Conservation (phyloP, 2,113 vertebrate genomes). For the Platysternon megacephalum region DNA sequence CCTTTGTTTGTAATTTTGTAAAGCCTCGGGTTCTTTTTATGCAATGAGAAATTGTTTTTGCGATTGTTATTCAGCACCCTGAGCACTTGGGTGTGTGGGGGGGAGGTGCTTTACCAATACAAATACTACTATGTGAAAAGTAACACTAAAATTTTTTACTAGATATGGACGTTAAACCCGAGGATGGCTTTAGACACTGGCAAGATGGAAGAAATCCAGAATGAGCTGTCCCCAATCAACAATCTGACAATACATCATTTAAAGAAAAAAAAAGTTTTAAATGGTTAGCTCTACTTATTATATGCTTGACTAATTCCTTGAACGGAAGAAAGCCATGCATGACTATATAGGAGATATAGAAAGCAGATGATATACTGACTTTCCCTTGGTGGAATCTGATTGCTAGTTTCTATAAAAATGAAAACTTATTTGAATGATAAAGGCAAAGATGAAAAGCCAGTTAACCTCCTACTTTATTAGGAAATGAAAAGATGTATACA, state of each 20-base stretch:
- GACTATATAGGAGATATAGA: conserved; percentile 9
- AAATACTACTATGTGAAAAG: not conserved
- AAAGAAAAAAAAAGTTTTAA: conserved; percentile 36
- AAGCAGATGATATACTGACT: not conserved
- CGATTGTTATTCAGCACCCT: not conserved
- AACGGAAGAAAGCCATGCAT: conserved; percentile 35
- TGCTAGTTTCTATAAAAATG: conserved; percentile 39
- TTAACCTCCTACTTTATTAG: not conserved
- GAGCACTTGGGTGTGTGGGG: not conserved
- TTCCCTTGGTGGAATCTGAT: not conserved
- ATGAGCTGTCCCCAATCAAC: conserved; percentile 19
- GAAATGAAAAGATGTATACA: conserved; percentile 27
- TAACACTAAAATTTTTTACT: not conserved
- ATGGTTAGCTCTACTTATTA: conserved; percentile 35
- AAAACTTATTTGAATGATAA: conserved; percentile 16
- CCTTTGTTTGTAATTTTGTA: not conserved
- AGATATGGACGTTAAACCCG: not conserved
- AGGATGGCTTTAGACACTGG: not conserved
- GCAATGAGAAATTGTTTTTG: not conserved
- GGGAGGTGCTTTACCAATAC: not conserved
- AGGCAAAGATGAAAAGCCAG: not conserved
- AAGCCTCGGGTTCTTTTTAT: not conserved
- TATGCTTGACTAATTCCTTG: conserved; percentile 42
- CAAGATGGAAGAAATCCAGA: conserved; percentile 15
- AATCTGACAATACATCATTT: not conserved